Conservation (phyloP, 2,797 vertebrate species). For the Tokudaia muenninki region DNA sequence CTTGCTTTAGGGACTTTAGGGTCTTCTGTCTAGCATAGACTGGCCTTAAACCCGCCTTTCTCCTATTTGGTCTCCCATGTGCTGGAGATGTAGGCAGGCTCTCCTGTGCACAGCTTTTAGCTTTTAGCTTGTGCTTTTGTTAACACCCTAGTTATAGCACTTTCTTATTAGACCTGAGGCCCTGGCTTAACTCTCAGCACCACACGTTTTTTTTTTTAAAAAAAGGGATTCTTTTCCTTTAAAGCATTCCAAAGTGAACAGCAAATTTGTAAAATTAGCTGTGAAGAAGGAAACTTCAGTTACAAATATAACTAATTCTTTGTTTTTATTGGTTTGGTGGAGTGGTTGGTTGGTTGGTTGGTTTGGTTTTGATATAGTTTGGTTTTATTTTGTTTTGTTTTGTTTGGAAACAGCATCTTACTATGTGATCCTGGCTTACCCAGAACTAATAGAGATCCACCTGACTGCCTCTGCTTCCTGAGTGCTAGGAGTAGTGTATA, state of each 20-base stretch:
- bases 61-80: background rate
- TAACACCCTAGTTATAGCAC: background rate
- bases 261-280: constrained; percentile 39
- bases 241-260: constrained; percentile 26
- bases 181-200: background rate
- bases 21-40: background rate
- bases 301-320: background rate
- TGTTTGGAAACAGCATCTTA: background rate
- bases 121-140: background rate
- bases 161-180: background rate
- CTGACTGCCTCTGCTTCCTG: background rate
- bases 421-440: background rate
- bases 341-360: background rate
- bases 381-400: background rate
- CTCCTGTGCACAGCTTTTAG: background rate
- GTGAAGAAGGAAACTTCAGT: background rate
- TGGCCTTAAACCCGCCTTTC: background rate
- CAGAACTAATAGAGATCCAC: background rate
- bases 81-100: background rate
- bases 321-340: background rate
- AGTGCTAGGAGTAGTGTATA: background rate
- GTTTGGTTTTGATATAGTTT: background rate
- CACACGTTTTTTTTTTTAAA: background rate
- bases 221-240: background rate
- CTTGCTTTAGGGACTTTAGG: background rate